Evolutionary conservation across 1,140 invertebrate genomes (phyloP), one percentile per base, ranked within the genome.

Genomic region (Lasaia peninsularis): DNA sequence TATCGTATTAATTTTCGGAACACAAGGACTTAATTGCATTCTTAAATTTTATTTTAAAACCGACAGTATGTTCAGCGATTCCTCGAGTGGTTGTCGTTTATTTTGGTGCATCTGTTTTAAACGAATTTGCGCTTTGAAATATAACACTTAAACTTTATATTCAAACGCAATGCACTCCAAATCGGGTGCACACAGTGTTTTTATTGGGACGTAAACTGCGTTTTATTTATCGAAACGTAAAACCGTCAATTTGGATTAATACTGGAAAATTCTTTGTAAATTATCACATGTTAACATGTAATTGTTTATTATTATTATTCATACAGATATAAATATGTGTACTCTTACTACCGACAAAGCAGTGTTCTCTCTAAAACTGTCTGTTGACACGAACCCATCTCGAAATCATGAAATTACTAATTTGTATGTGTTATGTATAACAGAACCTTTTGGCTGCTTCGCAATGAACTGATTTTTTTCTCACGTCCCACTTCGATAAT

Each of bases 1-100:
- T 65, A 69, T 66, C 72, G 67, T 76, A 85, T 87, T 83, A 76
- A 80, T 80, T 81, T 84, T 72, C 70, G 75, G 70, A 78, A 73
- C 67, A 83, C 78, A 80, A 82, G 78, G 72, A 75, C 72, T 79
- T 85, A 76, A 82, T 78, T 78, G 71, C 72, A 60, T 78, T 75
- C 75, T 85, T 82, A 80, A 83, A 80, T 83, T 83, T 81, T 78
- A 79, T 83, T 85, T 75, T 77, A 71, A 85, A 83, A 82, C 80
- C 73, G 75, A 80, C 76, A 78, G 71, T 80, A 77, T 78, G 80
- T 72, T 76, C 70, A 64, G 40, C 67, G 69, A 78, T 71, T 63
- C 62, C 52, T 57, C 51, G 61, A 58, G 62, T 61, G 56, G 40
- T 69, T 71, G 55, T 61, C 18, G 68, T 65, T 71, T 71, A 74